These are phyloP conservation scores for Myanophis thanlyinensis DNA, from an alignment of 2,113 vertebrate species.

Conservation along the genomic window DNA sequence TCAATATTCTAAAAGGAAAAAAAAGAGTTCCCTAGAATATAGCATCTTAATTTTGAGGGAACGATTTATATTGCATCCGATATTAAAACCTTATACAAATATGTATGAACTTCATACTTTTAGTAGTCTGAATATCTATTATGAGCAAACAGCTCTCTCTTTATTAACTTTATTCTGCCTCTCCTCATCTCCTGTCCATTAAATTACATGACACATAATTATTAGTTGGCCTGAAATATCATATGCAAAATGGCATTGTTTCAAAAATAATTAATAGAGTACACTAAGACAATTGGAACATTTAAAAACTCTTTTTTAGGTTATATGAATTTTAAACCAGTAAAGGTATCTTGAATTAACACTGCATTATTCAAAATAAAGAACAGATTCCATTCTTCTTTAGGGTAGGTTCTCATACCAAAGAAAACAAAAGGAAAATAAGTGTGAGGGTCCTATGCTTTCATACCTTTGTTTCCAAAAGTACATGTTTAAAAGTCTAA, in stretches of 20 bases:
- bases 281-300: background rate
- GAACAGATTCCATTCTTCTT: background rate
- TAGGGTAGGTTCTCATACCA: background rate
- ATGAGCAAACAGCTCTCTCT: background rate
- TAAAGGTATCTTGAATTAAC: background rate
- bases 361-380: background rate
- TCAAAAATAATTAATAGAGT: background rate
- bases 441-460: background rate
- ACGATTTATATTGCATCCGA: background rate
- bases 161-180: background rate
- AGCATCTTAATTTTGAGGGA: constrained; percentile 3
- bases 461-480: background rate
- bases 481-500: background rate
- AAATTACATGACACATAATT: background rate
- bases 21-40: constrained; percentile 40
- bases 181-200: background rate
- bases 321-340: constrained; percentile 8
- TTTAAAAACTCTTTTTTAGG: background rate
- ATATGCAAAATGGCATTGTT: background rate
- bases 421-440: background rate
- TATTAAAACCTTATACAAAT: background rate
- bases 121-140: background rate
- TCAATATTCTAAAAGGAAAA: constrained; percentile 88
- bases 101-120: background rate
- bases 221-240: background rate